phyloP scores from a whole-genome alignment of 2,113 vertebrate species.

The Bucco capensis region DNA sequence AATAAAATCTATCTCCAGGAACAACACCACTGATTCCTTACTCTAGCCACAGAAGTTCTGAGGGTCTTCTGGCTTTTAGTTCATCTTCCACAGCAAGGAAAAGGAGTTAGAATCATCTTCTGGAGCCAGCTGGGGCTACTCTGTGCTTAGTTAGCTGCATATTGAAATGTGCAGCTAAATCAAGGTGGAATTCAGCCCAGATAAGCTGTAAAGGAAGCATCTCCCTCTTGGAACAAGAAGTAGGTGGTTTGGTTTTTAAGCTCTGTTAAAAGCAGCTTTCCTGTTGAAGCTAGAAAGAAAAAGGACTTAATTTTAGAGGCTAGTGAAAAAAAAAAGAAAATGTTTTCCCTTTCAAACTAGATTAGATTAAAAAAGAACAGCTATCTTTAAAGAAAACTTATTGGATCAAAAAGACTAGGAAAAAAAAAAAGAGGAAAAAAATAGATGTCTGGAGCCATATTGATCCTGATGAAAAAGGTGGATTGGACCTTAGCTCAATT shows the following conservation, averaged over 20 bases:
- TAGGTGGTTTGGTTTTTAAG: neutral
- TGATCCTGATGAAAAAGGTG: constrained; percentile 52
- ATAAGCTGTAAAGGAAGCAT: neutral
- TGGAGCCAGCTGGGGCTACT: neutral
- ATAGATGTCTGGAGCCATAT: constrained; percentile 41
- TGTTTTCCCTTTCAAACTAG: neutral
- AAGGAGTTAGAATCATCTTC: neutral
- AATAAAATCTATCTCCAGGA: neutral
- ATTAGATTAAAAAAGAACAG: neutral
- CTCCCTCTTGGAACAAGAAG: neutral
- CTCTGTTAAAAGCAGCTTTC: constrained; percentile 7
- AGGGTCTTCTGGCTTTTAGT: neutral
- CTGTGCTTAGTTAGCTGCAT: neutral
- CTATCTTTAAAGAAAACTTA: constrained; percentile 47
- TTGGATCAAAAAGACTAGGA: neutral
- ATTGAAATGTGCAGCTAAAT: constrained; percentile 14
- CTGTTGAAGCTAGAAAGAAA: constrained; percentile 1
- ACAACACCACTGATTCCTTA: neutral
- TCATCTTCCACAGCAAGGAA: neutral
- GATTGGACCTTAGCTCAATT: constrained; percentile 52
- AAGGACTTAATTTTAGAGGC: neutral
- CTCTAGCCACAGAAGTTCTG: neutral
- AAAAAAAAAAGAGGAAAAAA: constrained; percentile 24
- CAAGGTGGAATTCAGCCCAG: too few species aligned
- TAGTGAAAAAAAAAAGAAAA: constrained; percentile 9